phyloP scores from a whole-genome alignment of 2,888 invertebrate species.

The Trichopria drosophilae region DNA sequence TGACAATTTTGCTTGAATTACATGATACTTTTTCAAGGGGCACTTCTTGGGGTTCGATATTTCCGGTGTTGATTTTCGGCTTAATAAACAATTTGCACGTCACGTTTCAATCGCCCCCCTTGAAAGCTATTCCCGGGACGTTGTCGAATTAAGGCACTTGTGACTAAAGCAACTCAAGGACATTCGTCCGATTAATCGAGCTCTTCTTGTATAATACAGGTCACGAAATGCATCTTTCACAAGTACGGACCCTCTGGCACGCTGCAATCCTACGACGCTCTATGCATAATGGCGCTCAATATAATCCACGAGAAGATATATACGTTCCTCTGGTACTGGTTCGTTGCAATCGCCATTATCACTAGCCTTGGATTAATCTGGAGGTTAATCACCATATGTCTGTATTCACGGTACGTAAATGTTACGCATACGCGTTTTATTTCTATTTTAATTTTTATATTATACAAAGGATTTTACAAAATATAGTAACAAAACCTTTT shows the following conservation, averaged over 20 bases:
- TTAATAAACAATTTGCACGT: too few relatives aligned
- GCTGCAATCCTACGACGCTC: conserved; percentile 82
- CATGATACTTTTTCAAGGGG: too few relatives aligned
- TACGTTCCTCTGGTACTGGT: conserved; percentile 87
- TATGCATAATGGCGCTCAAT: conserved; percentile 87
- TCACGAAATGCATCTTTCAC: conserved; percentile 88
- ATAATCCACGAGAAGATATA: conserved; percentile 92
- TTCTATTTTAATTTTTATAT: too few relatives aligned
- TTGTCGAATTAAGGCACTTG: too few relatives aligned
- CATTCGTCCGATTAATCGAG: conserved; percentile 12
- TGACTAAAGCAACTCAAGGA: conserved; percentile 18
- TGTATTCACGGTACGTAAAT: conserved; percentile 72
- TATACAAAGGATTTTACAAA: too few relatives aligned
- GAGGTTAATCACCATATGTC: conserved; percentile 68
- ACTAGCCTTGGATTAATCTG: conserved; percentile 73
- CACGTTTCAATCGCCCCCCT: too few relatives aligned
- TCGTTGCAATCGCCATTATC: conserved; percentile 68
- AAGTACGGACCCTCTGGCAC: conserved; percentile 86
- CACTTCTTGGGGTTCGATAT: too few relatives aligned
- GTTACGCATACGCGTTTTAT: too few relatives aligned
- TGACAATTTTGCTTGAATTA: too few relatives aligned
- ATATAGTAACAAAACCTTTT: too few relatives aligned
- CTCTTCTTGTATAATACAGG: conserved; percentile 60
- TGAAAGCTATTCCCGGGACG: too few relatives aligned
- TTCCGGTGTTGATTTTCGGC: too few relatives aligned